A percentile compares a stretch with the other conserved stretches of the same genome.
phyloP scores from a whole-genome alignment of 2,888 invertebrate species.

The Pardosa pseudoannulata region DNA sequence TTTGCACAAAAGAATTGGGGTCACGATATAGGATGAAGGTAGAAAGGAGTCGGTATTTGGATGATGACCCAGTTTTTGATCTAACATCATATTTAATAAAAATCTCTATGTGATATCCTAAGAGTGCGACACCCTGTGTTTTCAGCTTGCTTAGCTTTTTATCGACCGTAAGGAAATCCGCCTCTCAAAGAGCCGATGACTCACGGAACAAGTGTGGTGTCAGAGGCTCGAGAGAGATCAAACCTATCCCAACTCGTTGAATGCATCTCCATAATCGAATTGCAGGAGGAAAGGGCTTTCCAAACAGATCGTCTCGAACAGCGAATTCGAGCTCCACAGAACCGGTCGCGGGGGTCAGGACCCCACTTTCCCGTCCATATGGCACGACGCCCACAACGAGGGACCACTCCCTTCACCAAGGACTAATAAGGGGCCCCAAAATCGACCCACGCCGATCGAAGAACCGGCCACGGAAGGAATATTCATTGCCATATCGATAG shows the following conservation, averaged over 20 bases:
- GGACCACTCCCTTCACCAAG: conserved; percentile 50
- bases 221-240: background rate
- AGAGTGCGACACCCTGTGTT: no score
- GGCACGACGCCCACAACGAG: conserved; percentile 63
- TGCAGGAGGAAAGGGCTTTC: background rate
- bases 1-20: no score
- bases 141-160: background rate
- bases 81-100: no score
- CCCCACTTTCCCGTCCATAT: conserved; percentile 69
- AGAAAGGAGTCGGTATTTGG: no score
- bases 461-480: background rate
- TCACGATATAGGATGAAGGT: no score
- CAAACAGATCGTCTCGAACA: background rate
- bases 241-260: conserved; percentile 6
- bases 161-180: background rate
- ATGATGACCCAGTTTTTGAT: no score
- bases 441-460: conserved; percentile 56
- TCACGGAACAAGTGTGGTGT: background rate
- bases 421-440: conserved; percentile 35
- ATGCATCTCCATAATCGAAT: conserved; percentile 4
- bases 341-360: conserved; percentile 66
- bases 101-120: no score
- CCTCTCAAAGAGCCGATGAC: background rate
- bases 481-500: background rate
- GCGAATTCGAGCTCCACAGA: background rate